Percentiles rank a stretch among this genome's conserved stretches.
These are phyloP conservation scores for Caradrina clavipalpis DNA, from an alignment of 2,888 invertebrate genomes.

Conservation along the genomic window DNA sequence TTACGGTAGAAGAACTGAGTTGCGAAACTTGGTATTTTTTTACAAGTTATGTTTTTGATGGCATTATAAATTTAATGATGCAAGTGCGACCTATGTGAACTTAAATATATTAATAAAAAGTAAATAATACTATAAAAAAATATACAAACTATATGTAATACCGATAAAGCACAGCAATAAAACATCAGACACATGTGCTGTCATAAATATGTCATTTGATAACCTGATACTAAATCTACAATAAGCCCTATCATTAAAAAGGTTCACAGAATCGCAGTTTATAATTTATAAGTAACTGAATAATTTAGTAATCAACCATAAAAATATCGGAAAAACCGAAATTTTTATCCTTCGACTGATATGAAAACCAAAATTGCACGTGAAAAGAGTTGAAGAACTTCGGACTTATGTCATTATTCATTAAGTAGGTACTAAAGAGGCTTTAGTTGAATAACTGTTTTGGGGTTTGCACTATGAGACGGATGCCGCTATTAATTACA, in stretches of 20 bases:
- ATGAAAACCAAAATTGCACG: background rate
- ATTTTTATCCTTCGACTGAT: background rate
- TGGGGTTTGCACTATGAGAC: too few relatives aligned
- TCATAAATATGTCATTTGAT: constrained; percentile 21
- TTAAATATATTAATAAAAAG: background rate
- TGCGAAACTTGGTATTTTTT: too few relatives aligned
- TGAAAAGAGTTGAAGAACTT: too few relatives aligned
- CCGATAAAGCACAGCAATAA: constrained; percentile 15
- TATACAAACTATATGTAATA: constrained; percentile 5
- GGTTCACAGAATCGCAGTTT: constrained; percentile 8
- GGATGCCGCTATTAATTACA: too few relatives aligned
- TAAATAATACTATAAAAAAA: constrained; percentile 6
- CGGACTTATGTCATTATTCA: too few relatives aligned
- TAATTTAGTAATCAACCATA: background rate
- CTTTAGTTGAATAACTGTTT: too few relatives aligned
- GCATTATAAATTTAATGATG: background rate
- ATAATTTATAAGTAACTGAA: background rate
- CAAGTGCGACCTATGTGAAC: background rate
- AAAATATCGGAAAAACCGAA: background rate
- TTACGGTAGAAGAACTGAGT: too few relatives aligned
- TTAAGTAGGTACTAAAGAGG: too few relatives aligned
- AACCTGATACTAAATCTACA: constrained; percentile 12
- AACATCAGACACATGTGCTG: constrained; percentile 11
- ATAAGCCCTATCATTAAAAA: constrained; percentile 4
- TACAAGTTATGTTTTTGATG: too few relatives aligned